A percentile compares a stretch with the other conserved stretches of the same genome.
Evolutionary conservation across 2,113 vertebrate genomes (phyloP).

Genomic region (Tenrec ecaudatus): DNA sequence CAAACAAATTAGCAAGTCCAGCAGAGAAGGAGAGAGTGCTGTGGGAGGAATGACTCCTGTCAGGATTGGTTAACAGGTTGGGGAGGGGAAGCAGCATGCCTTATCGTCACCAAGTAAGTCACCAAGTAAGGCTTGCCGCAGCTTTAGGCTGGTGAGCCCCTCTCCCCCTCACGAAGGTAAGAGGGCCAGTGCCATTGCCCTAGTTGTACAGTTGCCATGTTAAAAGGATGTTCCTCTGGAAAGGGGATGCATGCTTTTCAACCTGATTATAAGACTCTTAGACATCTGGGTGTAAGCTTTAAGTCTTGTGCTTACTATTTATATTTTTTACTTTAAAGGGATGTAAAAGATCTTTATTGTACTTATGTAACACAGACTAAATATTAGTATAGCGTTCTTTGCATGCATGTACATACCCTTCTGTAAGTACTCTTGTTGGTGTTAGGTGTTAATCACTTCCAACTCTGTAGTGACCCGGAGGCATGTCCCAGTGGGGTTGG

Average conservation of each 20-base stretch:
- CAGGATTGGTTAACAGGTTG: background rate
- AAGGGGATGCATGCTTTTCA: slow-evolving; percentile 21
- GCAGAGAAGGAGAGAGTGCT: background rate
- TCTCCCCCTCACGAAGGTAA: background rate
- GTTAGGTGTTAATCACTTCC: no score
- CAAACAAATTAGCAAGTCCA: no score
- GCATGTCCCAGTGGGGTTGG: background rate
- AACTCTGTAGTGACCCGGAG: no score
- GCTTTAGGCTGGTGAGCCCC: background rate
- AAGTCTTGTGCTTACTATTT: background rate
- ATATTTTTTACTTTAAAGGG: background rate
- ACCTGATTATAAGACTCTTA: background rate
- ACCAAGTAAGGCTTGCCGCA: background rate
- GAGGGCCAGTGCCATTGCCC: background rate
- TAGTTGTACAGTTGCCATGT: background rate
- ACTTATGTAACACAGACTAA: no score
- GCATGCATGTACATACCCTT: no score
- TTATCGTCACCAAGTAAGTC: background rate
- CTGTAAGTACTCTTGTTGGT: no score
- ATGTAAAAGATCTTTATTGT: no score
- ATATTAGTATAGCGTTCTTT: no score
- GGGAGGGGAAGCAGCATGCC: background rate
- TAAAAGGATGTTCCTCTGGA: slow-evolving; percentile 53
- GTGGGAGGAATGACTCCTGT: background rate
- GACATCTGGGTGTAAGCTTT: slow-evolving; percentile 38